Percentiles rank a stretch among this genome's conserved stretches.
Evolutionary conservation across 2,797 vertebrate genomes (phyloP).

Genomic region (Melanotaenia boesemani): DNA sequence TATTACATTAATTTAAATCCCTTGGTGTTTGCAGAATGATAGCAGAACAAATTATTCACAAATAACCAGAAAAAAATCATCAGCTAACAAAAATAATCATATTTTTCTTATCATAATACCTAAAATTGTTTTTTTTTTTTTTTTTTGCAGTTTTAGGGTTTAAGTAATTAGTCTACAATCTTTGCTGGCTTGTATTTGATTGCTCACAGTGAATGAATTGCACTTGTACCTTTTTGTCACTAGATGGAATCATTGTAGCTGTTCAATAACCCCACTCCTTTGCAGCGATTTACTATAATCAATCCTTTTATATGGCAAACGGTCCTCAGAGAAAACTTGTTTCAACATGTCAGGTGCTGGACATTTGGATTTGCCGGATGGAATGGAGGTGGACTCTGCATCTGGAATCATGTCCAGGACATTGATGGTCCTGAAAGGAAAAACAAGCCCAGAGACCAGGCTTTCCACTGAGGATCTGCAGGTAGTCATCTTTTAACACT

Average conservation of each 20-base stretch:
- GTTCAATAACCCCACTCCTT: conserved; percentile 17
- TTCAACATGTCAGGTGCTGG: conserved; percentile 47
- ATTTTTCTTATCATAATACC: neutral
- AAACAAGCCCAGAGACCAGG: conserved; percentile 89
- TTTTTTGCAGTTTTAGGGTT: neutral
- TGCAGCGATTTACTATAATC: neutral
- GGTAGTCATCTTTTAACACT: conserved; percentile 73
- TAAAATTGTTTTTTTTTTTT: neutral
- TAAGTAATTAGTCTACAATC: neutral
- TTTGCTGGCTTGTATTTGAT: neutral
- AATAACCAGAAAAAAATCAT: too few relatives aligned
- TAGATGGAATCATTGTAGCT: conserved; percentile 76
- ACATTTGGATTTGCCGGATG: conserved; percentile 72
- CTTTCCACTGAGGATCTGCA: conserved; percentile 91
- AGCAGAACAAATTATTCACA: neutral
- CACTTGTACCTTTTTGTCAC: conserved; percentile 55
- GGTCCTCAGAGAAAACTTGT: conserved; percentile 20
- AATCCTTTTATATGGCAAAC: conserved; percentile 4
- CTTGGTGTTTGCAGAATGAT: neutral
- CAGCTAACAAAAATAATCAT: too few relatives aligned
- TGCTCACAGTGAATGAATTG: conserved; percentile 1
- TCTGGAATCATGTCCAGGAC: conserved; percentile 75
- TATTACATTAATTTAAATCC: neutral
- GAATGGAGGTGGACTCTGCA: conserved; percentile 74
- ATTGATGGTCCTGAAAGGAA: conserved; percentile 85